Conservation (phyloP, 2,113 vertebrate genomes). For the Danio rerio region DNA sequence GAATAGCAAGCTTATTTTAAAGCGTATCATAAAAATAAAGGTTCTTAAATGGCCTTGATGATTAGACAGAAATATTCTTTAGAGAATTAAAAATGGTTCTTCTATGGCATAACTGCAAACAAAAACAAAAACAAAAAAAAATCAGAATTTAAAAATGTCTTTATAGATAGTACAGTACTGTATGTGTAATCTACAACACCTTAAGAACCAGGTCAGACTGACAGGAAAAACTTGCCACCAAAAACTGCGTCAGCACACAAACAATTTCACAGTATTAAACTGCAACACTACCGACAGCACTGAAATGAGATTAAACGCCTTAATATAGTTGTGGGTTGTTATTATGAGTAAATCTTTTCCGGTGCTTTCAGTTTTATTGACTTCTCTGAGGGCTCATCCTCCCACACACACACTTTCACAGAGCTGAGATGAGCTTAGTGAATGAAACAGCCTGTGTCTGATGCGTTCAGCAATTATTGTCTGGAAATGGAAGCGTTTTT, state of each 20-base stretch:
- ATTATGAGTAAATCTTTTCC: constrained; percentile 20
- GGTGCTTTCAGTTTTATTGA: constrained; percentile 16
- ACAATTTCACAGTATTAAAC: neutral
- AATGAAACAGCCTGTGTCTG: neutral
- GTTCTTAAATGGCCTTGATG: too few species aligned
- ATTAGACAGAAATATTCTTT: too few species aligned
- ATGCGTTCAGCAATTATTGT: neutral
- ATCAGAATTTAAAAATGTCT: too few species aligned
- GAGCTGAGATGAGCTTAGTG: neutral
- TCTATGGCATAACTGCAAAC: too few species aligned
- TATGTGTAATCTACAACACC: neutral
- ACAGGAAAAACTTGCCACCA: neutral
- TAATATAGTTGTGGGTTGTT: neutral
- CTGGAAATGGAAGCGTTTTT: neutral
- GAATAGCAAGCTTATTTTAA: too few species aligned
- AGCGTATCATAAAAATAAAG: too few species aligned
- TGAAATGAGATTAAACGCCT: neutral
- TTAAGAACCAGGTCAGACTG: neutral
- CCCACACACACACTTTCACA: neutral
- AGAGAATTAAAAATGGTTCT: too few species aligned
- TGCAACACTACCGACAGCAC: neutral
- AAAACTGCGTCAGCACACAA: neutral
- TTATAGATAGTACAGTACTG: too few species aligned
- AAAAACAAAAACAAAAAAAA: too few species aligned
- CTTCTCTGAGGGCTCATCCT: neutral